phyloP scores from a whole-genome alignment of 2,888 invertebrate genomes.

The Dusona sp. region DNA sequence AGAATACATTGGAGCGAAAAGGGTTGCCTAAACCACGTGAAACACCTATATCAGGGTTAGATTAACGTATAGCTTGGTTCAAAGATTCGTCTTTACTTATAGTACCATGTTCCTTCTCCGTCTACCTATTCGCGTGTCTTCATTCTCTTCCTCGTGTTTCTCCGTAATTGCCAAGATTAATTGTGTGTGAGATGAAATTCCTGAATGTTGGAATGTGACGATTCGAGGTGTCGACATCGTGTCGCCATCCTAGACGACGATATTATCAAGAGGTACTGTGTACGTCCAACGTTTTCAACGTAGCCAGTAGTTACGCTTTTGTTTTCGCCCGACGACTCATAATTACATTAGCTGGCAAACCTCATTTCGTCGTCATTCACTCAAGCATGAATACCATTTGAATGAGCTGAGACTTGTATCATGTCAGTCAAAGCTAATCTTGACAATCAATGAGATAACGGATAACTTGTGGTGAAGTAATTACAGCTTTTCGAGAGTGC shows the following conservation, averaged over 20 bases:
- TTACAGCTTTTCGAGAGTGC: neutral
- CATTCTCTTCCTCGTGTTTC: slow-evolving; percentile 9
- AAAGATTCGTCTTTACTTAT: slow-evolving; percentile 12
- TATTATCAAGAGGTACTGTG: slow-evolving; percentile 17
- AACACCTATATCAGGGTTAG: slow-evolving; percentile 23
- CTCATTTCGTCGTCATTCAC: slow-evolving; percentile 18
- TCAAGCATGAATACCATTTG: neutral
- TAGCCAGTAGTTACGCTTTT: slow-evolving; percentile 6
- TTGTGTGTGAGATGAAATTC: slow-evolving; percentile 83
- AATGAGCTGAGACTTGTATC: neutral
- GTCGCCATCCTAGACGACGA: slow-evolving; percentile 49
- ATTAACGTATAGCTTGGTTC: slow-evolving; percentile 26
- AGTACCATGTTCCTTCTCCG: slow-evolving; percentile 15
- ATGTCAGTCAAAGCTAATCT: neutral
- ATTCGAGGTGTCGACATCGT: slow-evolving; percentile 62
- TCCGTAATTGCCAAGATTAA: slow-evolving; percentile 81
- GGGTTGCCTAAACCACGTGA: slow-evolving; percentile 24
- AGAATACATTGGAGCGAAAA: neutral
- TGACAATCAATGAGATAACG: neutral
- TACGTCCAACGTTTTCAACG: slow-evolving; percentile 13
- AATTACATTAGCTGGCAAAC: slow-evolving; percentile 28
- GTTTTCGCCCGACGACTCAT: slow-evolving; percentile 7
- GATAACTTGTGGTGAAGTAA: neutral
- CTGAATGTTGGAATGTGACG: slow-evolving; percentile 74
- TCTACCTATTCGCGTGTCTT: slow-evolving; percentile 1